Evolutionary conservation across 2,797 vertebrate genomes (phyloP), one percentile per base, ranked within the genome.

Genomic region (Pogoniulus pusillus): DNA sequence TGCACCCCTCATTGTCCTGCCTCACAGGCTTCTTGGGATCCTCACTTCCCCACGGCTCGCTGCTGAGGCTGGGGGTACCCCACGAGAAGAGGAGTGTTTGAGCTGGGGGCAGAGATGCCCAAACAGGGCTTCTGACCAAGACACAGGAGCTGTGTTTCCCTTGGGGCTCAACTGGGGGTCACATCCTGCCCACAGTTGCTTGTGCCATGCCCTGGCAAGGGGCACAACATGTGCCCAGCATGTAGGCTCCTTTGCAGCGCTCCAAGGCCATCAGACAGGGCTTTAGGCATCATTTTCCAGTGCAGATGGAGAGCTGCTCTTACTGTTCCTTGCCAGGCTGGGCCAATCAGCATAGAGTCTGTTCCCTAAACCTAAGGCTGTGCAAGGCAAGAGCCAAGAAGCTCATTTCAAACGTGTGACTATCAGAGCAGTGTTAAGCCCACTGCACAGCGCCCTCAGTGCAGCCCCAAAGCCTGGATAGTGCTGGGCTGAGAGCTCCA

Each of bases 401-500:
- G 16, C 35, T 43, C 45, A 2, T 47, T 10, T 27, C 54, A 24
- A 22, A n/a, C 2, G 2, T 10, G 32, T 0, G 0, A 12, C 4
- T 2, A 1, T 24, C 17, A 5, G 24, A 78, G 35, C 2, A 2
- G 6, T 3, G 14, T 8, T 45, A 37, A 23, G 7, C 8, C 76
- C 66, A 20, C 9, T 14, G 29, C 32, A 30, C 8, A 1, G 30
- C 4, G 4, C 43, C 54, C 34, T 10, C 68, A 8, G 20, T 2
- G 10, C 51, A 34, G 24, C 11, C 7, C 22, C 2, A 24, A 19
- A 16, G 18, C 85, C 6, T 1, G 1, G 23, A 4, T 59, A 37
- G 95, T 58, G 54, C 95, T 95, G 94, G 7, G 51, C 77, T 92
- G 94, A 95, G 69, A 1, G 5, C 26, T 94, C 97, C 97, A 95